Evolutionary conservation across 2,797 vertebrate genomes (phyloP), one percentile per base, ranked within the genome.

Genomic region (Sternotherus odoratus): DNA sequence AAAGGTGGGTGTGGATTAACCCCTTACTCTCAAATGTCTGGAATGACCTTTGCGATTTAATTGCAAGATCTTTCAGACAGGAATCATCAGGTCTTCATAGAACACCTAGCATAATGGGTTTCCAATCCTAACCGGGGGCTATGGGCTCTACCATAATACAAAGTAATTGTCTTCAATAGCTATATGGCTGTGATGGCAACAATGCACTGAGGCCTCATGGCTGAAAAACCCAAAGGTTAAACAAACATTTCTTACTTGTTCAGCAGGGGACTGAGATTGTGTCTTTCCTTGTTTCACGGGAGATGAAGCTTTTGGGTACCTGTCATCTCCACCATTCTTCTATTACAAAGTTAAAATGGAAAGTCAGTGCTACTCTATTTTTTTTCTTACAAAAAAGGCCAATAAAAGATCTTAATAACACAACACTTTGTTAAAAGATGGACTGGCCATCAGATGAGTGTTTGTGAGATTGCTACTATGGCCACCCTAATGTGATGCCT

Each of bases 181-280:
- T 89, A 90, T 75, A 24, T 89, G 91, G 91, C 93, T 91, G 48
- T 85, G 93, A 85, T 83, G 88, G 90, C 26, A 36, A 54, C 8
- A 19, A 43, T 43, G 87, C 88, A 84, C 94, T 95, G 77, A 91
- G 88, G 79, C 82, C 75, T 95, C 92, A 88, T 91, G 86, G 93
- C 84, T 49, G 60, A 89, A 88, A 96, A 97, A 92, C 77, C 89
- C 90, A 77, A 93, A 95, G 95, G 93, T 90, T 92, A 96, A 96
- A 94, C 88, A 96, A 91, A 91, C 83, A 93, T 94, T 94, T 95
- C 97, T 97, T 97, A 98, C 98, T 94, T 98, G 97, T 95, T 98
- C 97, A 89, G 94, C 79, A 90, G 97, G 96, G 97, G 96, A 56
- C 0, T 96, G 86, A 91, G 97, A 96, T 57, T 98, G 97, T 87